Percentiles rank a stretch among this genome's conserved stretches.
phyloP scores from a whole-genome alignment of 2,797 vertebrate genomes.

The Vespertilio murinus region DNA sequence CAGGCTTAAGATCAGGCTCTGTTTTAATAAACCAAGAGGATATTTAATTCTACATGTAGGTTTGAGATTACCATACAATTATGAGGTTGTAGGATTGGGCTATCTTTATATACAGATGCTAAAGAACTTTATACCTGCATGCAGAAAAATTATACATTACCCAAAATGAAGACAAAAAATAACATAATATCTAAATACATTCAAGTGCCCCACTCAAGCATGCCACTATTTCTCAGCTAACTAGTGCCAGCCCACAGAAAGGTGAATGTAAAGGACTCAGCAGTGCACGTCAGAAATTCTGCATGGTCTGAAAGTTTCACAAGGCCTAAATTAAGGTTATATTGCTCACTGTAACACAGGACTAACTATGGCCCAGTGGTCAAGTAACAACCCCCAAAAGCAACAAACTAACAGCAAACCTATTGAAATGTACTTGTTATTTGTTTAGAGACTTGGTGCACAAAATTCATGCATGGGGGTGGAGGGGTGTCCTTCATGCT shows the following conservation, averaged over 20 bases:
- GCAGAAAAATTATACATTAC: neutral
- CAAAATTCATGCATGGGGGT: too few species aligned
- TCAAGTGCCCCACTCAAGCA: neutral
- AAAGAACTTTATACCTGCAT: neutral
- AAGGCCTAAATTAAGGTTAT: neutral
- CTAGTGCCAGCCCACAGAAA: neutral
- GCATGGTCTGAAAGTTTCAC: neutral
- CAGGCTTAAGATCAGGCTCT: neutral
- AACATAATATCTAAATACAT: neutral
- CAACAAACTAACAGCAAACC: slow-evolving; percentile 52
- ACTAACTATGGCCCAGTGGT: neutral
- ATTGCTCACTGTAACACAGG: neutral
- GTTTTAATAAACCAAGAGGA: slow-evolving; percentile 22
- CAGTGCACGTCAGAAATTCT: neutral
- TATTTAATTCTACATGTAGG: neutral
- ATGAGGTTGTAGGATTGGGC: neutral
- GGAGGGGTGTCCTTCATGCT: too few species aligned
- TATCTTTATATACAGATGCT: neutral
- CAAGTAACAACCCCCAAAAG: neutral
- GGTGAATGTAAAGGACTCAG: neutral
- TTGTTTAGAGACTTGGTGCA: neutral
- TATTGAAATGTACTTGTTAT: neutral
- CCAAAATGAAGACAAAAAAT: neutral
- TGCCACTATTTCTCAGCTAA: neutral
- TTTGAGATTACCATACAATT: neutral